Evolutionary conservation across 2,888 invertebrate species (phyloP).

Genomic region (Drosophila meridiana): DNA sequence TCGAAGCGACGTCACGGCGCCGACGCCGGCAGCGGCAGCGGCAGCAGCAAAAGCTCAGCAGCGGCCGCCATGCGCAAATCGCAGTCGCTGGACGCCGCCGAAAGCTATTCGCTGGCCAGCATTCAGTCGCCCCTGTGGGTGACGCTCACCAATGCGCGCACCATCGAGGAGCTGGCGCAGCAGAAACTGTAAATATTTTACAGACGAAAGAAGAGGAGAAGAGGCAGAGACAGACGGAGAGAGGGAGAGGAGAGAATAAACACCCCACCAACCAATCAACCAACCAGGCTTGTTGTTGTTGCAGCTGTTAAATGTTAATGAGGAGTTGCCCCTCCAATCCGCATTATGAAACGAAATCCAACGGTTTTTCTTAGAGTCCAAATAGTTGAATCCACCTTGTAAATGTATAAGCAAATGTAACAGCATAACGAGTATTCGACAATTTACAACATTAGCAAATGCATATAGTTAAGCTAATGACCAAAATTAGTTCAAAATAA

Average conservation of each 20-base stretch:
- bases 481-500: constrained; percentile 51
- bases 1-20: constrained; percentile 45
- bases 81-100: constrained; percentile 75
- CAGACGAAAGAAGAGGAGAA: background rate
- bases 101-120: constrained; percentile 84
- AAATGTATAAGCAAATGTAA: constrained; percentile 40
- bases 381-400: constrained; percentile 34
- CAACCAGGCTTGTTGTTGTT: constrained; percentile 27
- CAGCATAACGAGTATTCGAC: constrained; percentile 22
- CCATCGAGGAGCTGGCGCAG: constrained; percentile 84
- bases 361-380: constrained; percentile 45
- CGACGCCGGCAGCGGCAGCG: constrained; percentile 1
- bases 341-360: constrained; percentile 27
- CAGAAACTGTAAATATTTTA: constrained; percentile 61
- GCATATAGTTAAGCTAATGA: constrained; percentile 40
- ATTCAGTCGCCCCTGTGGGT: constrained; percentile 93
- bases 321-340: constrained; percentile 5
- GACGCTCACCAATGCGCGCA: constrained; percentile 91
- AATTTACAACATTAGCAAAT: constrained; percentile 45
- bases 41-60: constrained; percentile 13
- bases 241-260: background rate
- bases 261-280: constrained; percentile 21
- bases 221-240: background rate
- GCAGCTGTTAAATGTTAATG: constrained; percentile 37
- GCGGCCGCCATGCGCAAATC: constrained; percentile 72